Conservation (phyloP, 2,113 vertebrate genomes). For the Sakesphorus luctuosus region DNA sequence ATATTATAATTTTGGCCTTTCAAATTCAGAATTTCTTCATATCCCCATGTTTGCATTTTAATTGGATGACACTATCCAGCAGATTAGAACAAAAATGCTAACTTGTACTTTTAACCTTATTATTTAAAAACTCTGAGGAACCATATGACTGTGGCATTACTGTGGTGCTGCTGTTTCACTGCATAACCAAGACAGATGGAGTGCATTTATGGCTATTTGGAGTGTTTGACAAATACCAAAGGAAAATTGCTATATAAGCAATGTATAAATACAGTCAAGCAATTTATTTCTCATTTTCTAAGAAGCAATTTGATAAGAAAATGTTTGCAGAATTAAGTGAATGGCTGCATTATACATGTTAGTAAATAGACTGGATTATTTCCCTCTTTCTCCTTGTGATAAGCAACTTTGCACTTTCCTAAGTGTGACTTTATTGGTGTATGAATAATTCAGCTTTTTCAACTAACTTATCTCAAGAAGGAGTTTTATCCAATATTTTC, state of each 20-base stretch:
- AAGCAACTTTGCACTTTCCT: slow-evolving; percentile 22
- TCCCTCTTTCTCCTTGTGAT: slow-evolving; percentile 22
- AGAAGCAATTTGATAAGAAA: slow-evolving; percentile 49
- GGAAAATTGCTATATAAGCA: slow-evolving; percentile 39
- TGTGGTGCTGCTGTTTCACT: neutral
- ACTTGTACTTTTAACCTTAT: neutral
- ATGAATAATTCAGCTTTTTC: slow-evolving; percentile 62
- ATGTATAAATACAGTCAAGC: slow-evolving; percentile 36
- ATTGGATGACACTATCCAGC: neutral
- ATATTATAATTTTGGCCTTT: slow-evolving; percentile 54
- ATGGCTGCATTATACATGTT: slow-evolving; percentile 50
- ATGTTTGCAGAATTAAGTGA: slow-evolving; percentile 53
- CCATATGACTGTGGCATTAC: neutral
- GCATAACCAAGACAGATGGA: neutral
- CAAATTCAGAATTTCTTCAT: slow-evolving; percentile 14
- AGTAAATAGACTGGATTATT: slow-evolving; percentile 41
- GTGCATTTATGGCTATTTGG: neutral
- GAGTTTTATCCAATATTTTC: neutral
- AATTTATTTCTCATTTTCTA: slow-evolving; percentile 58
- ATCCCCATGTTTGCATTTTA: slow-evolving; percentile 41
- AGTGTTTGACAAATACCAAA: slow-evolving; percentile 25
- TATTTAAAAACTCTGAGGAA: slow-evolving; percentile 23
- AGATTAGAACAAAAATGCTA: slow-evolving; percentile 35
- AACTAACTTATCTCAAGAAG: slow-evolving; percentile 11
- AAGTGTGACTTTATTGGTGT: slow-evolving; percentile 24